A percentile compares a stretch with the other conserved stretches of the same genome.
Conservation (phyloP, 2,113 vertebrate species). For the Rhineura floridana region DNA sequence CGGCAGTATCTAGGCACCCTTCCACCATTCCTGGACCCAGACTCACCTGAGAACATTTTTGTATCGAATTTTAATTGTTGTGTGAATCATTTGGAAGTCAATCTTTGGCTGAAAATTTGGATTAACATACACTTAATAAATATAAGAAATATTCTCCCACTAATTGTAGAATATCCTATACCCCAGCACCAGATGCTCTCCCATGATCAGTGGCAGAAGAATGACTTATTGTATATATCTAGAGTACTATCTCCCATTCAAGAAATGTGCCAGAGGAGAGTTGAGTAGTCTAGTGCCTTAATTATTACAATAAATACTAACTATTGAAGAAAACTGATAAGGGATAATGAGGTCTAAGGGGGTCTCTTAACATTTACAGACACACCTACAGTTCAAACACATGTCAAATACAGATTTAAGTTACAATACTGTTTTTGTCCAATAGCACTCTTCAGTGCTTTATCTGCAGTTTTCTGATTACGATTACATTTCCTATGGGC, state of each 20-base stretch:
- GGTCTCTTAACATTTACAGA: constrained; percentile 14
- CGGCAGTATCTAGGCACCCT: not conserved
- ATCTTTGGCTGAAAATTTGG: not conserved
- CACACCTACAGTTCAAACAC: constrained; percentile 19
- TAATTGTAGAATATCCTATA: not conserved
- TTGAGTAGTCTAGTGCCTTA: not conserved
- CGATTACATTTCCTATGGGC: not conserved
- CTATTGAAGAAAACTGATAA: constrained; percentile 27
- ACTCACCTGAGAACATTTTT: not conserved
- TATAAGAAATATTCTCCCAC: not conserved
- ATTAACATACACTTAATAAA: not conserved
- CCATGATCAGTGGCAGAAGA: not conserved
- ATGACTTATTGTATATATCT: not conserved
- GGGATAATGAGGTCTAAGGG: constrained; percentile 26
- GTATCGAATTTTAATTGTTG: not conserved
- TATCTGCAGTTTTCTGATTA: constrained; percentile 10
- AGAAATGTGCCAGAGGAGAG: not conserved
- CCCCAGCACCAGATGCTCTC: not conserved
- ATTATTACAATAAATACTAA: constrained; percentile 18
- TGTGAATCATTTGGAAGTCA: not conserved
- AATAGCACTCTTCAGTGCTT: not conserved
- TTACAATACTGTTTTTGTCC: constrained; percentile 10
- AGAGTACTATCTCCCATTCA: not conserved
- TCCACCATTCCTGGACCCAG: not conserved
- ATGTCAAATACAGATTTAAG: constrained; percentile 17